Base-by-base conservation (phyloP, 2,797 vertebrate species). In the Pseudocheirus occidentalis region DNA sequence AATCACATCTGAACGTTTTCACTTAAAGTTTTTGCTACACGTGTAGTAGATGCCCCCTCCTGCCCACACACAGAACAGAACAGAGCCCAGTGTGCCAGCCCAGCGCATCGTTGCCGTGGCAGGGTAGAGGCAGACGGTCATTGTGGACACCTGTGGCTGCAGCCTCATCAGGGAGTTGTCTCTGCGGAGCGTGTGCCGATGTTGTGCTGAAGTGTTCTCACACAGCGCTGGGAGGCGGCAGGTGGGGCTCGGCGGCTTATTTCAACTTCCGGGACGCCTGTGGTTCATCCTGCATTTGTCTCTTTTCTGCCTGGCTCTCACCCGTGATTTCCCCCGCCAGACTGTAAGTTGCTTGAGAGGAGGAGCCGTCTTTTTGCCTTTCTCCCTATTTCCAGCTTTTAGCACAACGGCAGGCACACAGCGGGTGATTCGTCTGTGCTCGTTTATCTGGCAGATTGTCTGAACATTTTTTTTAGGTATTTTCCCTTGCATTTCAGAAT, bases 1-100 rank as follows among this genome's bases (percentile, higher is more conserved):
- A 96, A 96, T 95, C 97, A 97, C 73, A 31, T 96, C 96, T 95
- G 92, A 95, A 93, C 95, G 95, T 97, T 95, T 96, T 96, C 93
- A 93, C 96, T 96, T 94, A 55, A 96, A 57, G 34, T 94, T 97
- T 97, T 97, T 66, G 91, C 93, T 95, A 93, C 90, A 1, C 91
- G 93, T 93, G 66, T 55, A 95, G 89, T 97, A 97, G 96, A 97
- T 92, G 31, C 59, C 31, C 29, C 28, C 28, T 58, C 7, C 29
- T 34, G 12, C 13, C 59, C 13, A 29, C 31, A 62, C 34, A 34
- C 59, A 62, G 6, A 62, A 16, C 31, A 62, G 2, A 62, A 62
- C 59, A 31, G 11, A 59, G 12, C 12, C 13, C 58, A 4, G 57
- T 2, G 13, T 3, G 12, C 0, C 13, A 62, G 14, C 29, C 11